Evolutionary conservation across 2,797 vertebrate genomes (phyloP).

Genomic region (Florisuga fusca): DNA sequence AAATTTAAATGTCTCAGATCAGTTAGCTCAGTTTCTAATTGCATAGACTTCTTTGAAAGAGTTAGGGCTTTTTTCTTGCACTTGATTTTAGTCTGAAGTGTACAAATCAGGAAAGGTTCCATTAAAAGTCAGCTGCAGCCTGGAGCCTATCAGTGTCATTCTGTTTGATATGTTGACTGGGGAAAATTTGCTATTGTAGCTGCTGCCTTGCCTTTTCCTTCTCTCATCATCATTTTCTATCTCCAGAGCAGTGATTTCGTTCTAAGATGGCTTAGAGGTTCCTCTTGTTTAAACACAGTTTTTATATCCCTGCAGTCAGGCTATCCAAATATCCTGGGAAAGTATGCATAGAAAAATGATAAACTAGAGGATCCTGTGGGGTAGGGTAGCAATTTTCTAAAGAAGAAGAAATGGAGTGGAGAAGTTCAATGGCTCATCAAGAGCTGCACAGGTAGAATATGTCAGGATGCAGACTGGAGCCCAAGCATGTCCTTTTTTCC

Average conservation of each 20-base stretch:
- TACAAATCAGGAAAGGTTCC: background rate
- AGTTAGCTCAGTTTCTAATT: background rate
- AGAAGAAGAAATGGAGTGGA: background rate
- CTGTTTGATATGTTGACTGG: background rate
- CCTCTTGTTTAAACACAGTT: constrained; percentile 1
- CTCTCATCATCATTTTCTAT: background rate
- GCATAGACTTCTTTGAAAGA: background rate
- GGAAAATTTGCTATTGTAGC: background rate
- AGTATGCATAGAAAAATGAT: background rate
- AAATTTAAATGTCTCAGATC: background rate
- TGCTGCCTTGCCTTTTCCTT: background rate
- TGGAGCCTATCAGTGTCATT: background rate
- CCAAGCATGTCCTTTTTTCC: background rate
- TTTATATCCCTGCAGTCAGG: background rate
- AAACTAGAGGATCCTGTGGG: background rate
- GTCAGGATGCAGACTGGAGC: background rate
- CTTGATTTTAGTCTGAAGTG: background rate
- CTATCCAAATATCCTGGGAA: background rate
- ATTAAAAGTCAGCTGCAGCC: constrained; percentile 4
- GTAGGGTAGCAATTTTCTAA: background rate
- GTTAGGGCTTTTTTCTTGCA: background rate
- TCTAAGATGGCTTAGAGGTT: background rate
- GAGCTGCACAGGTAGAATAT: background rate
- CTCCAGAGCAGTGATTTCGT: background rate
- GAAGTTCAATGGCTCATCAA: background rate